Base-by-base conservation (phyloP, 2,888 invertebrate genomes). In the Rhopalosiphum nymphaeae region DNA sequence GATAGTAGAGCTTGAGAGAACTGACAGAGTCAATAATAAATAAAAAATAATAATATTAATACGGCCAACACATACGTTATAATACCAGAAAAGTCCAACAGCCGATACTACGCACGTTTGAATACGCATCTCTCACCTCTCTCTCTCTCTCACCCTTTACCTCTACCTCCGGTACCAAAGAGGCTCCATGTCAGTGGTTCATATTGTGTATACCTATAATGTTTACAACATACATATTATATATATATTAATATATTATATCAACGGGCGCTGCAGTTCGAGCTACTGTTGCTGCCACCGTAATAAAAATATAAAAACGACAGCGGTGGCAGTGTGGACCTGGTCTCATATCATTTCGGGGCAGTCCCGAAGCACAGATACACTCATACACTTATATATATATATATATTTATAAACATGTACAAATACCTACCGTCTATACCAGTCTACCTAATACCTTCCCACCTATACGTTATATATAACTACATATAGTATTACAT, bases 201-300 rank as follows among this genome's bases (percentile, higher is more conserved):
- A 36, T 56, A 36, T 56, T 56, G 0, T 44, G 26, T 16, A 49
- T 21, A 46, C 49, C 89, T 89, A 56, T 86, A 56, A n/a, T 56
- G 11, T 56, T 42, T 42, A 44, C 26, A 26, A 5, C 5, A 53
- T 53, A 53, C 16, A 53, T 53, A 16, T 53, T 56, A 7, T 53
- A 88, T 53, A 7, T 86, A 61, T 46, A 67, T 92, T 44, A 57
- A 7, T 86, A 61, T 46, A 67, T 92, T 44, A 57, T 87, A 87
- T 11, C n/a, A 21, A 53, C 84, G 56, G 36, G 57, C 26, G 26
- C 87, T 49, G 92, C 25, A 26, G 87, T 21, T 42, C 42, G 61
- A 78, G 93, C 93, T 93, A 93, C 93, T 89, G 93, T 93, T 89
- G 89, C 42, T 16, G 93, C 78, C 93, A 21, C 42, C 89, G 78